phyloP scores from a whole-genome alignment of 2,797 vertebrate species.

The Crenichthys baileyi region DNA sequence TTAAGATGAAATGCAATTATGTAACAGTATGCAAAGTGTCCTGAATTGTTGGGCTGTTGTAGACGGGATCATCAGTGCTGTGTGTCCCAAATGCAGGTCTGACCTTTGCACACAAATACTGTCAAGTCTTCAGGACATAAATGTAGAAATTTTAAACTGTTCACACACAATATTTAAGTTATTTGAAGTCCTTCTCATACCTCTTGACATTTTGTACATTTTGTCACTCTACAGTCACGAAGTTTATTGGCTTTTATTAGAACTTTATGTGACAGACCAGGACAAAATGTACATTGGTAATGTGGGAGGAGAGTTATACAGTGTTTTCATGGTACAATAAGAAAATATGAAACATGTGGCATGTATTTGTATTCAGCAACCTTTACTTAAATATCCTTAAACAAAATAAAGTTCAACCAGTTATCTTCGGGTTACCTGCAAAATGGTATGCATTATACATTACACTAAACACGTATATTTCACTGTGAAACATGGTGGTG shows the following conservation, averaged over 20 bases:
- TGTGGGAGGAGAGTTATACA: background rate
- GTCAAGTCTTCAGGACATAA: conserved; percentile 20
- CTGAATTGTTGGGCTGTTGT: conserved; percentile 34
- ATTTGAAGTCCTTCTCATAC: background rate
- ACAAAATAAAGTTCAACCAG: too few relatives aligned
- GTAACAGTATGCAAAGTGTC: conserved; percentile 41
- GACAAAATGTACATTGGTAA: background rate
- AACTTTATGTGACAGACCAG: background rate
- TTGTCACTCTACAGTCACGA: background rate
- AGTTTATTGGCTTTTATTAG: background rate
- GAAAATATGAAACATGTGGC: too few relatives aligned
- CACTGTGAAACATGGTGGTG: too few relatives aligned
- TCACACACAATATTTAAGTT: conserved; percentile 39
- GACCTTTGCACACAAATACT: conserved; percentile 29
- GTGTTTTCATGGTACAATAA: too few relatives aligned
- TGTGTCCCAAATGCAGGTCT: conserved; percentile 20
- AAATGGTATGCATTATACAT: too few relatives aligned
- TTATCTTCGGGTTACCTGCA: too few relatives aligned
- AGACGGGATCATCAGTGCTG: conserved; percentile 25
- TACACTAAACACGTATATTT: too few relatives aligned
- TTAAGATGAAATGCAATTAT: conserved; percentile 67
- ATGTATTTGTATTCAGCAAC: too few relatives aligned
- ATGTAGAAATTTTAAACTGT: conserved; percentile 30
- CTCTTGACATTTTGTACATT: background rate
- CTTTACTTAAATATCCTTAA: too few relatives aligned